Base-by-base conservation (phyloP, 2,888 invertebrate genomes). In the Oegoconia quadripuncta region DNA sequence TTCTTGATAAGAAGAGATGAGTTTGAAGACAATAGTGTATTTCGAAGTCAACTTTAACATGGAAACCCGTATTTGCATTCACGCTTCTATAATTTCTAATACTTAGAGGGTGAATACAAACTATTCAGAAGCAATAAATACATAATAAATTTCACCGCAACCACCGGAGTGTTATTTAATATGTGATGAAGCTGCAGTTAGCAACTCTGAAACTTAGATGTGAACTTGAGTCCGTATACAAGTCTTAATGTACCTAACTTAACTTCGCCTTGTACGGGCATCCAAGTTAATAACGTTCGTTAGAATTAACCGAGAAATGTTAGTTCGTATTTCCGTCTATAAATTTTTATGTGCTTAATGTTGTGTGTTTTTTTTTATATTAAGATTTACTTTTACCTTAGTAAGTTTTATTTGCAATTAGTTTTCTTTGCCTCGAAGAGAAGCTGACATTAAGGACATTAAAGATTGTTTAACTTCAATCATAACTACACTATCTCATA, bases 101-200 rank as follows among this genome's bases (percentile, higher is more conserved):
- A n/a, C n/a, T n/a, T n/a, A n/a, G n/a, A n/a, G n/a, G n/a, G n/a
- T n/a, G n/a, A n/a, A n/a, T n/a, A n/a, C n/a, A 23, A 23, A 9
- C 23, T 23, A 23, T 23, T 11, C 11, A 23, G 11, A 9, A n/a
- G n/a, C 11, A 23, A 11, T 3, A 8, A n/a, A 23, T 23, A 23
- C 23, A 8, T 23, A 23, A 23, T n/a, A 23, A 23, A 23, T 23
- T 23, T 23, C 28, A 8, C 28, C 14, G 7, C 28, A 6, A 8
- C 6, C 31, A 12, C 29, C 41, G 41, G 29, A 50, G 40, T 22
- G 48, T 48, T 49, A 59, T 53, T 57, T 53, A 60, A 55, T 55
- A 58, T 49, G 47, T 50, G 37, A 53, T 47, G 45, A 46, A 51
- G 39, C 35, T 42, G 34, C 31, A 38, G 41, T 34, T 28, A 36